A percentile compares a stretch with the other conserved stretches of the same genome.
Evolutionary conservation across 1,140 invertebrate species (phyloP).

Genomic region (Calephelis virginiensis): DNA sequence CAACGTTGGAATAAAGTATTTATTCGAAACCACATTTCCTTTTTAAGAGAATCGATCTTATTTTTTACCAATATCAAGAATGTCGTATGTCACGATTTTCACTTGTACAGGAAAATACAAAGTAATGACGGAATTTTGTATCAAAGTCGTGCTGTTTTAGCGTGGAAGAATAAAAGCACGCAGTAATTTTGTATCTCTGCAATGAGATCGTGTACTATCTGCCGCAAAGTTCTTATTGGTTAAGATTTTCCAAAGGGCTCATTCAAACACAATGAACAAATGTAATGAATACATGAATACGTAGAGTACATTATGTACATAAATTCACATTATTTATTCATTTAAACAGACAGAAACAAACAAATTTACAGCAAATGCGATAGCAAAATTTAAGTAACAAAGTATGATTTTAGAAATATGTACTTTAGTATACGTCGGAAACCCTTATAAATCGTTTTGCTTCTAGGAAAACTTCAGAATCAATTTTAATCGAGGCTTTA

Average conservation of each 20-base stretch:
- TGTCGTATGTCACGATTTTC: conserved; percentile 31
- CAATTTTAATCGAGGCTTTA: too few species aligned
- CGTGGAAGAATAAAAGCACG: conserved; percentile 35
- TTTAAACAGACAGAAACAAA: too few species aligned
- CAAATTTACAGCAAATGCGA: too few species aligned
- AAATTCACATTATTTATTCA: too few species aligned
- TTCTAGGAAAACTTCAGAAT: too few species aligned
- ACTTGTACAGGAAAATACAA: conserved; percentile 30
- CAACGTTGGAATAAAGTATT: background rate
- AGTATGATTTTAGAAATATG: too few species aligned
- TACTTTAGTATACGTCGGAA: too few species aligned
- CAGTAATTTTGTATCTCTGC: conserved; percentile 58
- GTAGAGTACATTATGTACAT: too few species aligned
- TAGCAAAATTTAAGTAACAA: too few species aligned
- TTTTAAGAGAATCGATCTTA: conserved; percentile 74
- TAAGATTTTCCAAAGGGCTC: conserved; percentile 40
- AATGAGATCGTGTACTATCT: conserved; percentile 49
- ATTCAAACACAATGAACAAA: too few species aligned
- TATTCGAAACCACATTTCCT: conserved; percentile 20
- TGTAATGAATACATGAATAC: background rate
- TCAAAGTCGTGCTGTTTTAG: conserved; percentile 22
- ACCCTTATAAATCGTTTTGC: too few species aligned
- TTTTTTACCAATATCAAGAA: conserved; percentile 37
- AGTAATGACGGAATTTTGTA: conserved; percentile 24
- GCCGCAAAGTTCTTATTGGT: conserved; percentile 47